Conservation (phyloP, 2,113 vertebrate genomes). For the Seriola rivoliana region DNA sequence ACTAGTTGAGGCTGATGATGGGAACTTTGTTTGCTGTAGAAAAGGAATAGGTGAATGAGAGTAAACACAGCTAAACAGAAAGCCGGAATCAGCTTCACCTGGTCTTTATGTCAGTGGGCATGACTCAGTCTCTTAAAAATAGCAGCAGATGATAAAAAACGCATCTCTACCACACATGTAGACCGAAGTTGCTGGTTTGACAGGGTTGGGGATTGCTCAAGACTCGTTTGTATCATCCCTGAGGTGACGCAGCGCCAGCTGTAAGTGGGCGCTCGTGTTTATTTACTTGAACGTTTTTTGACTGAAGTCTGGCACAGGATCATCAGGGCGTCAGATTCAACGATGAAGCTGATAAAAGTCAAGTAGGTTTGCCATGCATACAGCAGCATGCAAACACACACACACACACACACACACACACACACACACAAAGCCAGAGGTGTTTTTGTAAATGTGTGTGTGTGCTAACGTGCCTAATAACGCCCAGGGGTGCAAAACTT, state of each 20-base stretch:
- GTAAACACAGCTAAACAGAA: no score
- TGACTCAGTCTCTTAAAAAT: not conserved
- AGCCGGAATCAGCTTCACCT: no score
- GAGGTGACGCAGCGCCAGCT: not conserved
- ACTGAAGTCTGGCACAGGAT: not conserved
- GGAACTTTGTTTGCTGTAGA: no score
- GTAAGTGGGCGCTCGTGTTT: not conserved
- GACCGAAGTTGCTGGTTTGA: not conserved
- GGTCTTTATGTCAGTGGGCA: no score
- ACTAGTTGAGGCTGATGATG: no score
- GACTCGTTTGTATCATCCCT: not conserved
- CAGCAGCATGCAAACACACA: not conserved
- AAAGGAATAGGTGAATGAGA: no score
- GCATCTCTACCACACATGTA: not conserved
- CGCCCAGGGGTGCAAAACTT: not conserved
- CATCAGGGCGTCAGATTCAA: not conserved
- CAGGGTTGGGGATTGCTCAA: no score
- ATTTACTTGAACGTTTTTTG: not conserved
- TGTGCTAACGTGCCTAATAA: constrained; percentile 6
- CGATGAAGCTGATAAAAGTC: not conserved
- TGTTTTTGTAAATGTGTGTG: not conserved
- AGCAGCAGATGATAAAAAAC: not conserved
- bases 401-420: not conserved
- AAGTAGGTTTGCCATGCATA: not conserved
- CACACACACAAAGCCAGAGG: not conserved